Conservation (phyloP, 2,888 invertebrate species). For the Conistra vaccinii region DNA sequence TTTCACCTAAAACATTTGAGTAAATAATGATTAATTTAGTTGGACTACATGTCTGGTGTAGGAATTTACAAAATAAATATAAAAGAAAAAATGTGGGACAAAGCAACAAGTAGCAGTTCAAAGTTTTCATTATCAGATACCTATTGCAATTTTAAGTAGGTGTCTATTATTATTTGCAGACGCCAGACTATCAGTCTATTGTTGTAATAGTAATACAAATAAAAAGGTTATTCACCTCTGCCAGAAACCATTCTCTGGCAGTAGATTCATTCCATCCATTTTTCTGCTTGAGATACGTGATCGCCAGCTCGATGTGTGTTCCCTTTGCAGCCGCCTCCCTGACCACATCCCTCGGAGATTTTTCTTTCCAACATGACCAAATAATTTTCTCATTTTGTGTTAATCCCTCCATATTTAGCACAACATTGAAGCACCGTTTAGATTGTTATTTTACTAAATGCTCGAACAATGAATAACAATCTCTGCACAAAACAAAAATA, state of each 20-base stretch:
- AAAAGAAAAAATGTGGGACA: background rate
- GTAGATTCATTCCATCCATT: constrained; percentile 89
- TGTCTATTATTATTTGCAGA: constrained; percentile 3
- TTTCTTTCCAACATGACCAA: constrained; percentile 92
- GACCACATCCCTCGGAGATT: constrained; percentile 92
- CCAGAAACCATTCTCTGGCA: constrained; percentile 90
- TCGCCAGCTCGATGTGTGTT: constrained; percentile 91
- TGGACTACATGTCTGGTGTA: background rate
- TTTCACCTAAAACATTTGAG: constrained; percentile 86
- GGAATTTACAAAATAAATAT: background rate
- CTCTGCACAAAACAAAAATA: constrained; percentile 62
- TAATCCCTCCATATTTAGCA: constrained; percentile 88
- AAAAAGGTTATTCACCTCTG: constrained; percentile 85
- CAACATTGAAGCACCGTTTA: constrained; percentile 49
- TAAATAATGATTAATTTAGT: background rate
- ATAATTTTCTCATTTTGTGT: constrained; percentile 91
- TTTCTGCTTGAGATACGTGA: constrained; percentile 90
- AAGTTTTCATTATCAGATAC: constrained; percentile 10
- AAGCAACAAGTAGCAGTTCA: background rate
- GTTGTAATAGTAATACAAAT: constrained; percentile 33
- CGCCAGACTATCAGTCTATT: constrained; percentile 20
- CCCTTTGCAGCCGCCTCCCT: constrained; percentile 93
- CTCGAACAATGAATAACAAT: constrained; percentile 54
- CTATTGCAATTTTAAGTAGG: constrained; percentile 6
- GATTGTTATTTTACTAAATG: constrained; percentile 40